Base-by-base conservation (phyloP, 2,888 invertebrate species). In the Troilus luridus region DNA sequence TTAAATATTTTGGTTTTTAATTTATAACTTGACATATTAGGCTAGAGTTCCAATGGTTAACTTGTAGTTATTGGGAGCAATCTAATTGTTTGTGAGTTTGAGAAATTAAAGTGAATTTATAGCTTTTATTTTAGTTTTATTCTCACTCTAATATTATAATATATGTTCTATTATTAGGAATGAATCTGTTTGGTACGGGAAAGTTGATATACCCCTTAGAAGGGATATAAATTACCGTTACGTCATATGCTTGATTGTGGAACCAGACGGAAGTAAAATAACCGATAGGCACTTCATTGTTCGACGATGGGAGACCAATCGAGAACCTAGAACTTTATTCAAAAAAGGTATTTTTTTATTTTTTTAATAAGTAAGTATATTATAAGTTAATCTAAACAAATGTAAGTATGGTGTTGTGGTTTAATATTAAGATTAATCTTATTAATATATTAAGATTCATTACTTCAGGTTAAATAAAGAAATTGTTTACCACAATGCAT, bases 231-330 rank as follows among this genome's bases (percentile, higher is more conserved):
- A 95, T 85, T 98, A 97, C 94, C 96, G 98, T 64, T 98, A 97
- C 94, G 96, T 96, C 93, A 95, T 97, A 92, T 97, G 97, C 94
- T 95, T 96, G 88, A 93, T 96, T 24, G 95, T 96, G 93, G 96
- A 97, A 92, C 94, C 95, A 91, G 95, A 95, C 92, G 94, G 94
- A n/a, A 93, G 94, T 91, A 94, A 94, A 92, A 94, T 94, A 92
- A 93, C 93, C 19, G 94, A 94, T 56, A 94, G 93, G 92, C 94
- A 95, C 88, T 94, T 96, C 17, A 95, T 97, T 92, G 96, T 98
- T 21, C 95, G 97, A 17, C 95, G 95, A 92, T 98, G 98, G 98
- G 98, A 98, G 94, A 97, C 97, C 0, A 96, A 96, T 93, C 94
- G 97, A 92, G 94, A 95, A 90, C 96, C 98, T 58, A 95, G 98